Evolutionary conservation across 2,113 vertebrate genomes (phyloP).

Genomic region (Tylochromis polylepis): DNA sequence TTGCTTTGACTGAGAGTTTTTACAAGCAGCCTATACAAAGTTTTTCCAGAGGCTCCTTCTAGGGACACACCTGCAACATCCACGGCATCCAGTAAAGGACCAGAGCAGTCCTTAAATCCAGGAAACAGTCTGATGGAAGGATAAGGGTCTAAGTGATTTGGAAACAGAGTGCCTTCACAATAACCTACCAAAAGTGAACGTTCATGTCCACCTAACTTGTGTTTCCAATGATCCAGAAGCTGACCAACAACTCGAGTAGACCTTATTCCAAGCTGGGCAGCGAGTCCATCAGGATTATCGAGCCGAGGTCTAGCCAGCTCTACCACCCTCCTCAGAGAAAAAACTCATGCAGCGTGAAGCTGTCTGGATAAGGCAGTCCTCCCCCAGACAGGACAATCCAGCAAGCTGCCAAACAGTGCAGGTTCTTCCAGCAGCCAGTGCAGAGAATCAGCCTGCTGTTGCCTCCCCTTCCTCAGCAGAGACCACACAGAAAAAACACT

Average conservation of each 20-base stretch:
- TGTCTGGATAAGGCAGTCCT: background rate
- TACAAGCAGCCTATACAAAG: too few species aligned
- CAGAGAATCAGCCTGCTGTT: background rate
- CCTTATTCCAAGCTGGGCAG: too few species aligned
- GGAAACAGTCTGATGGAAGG: too few species aligned
- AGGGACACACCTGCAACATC: too few species aligned
- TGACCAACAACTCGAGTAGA: rapidly evolving
- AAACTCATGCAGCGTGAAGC: rapidly evolving
- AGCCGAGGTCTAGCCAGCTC: background rate
- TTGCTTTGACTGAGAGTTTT: too few species aligned
- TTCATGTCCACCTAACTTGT: too few species aligned
- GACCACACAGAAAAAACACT: rapidly evolving
- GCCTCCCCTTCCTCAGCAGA: background rate
- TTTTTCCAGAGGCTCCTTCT: too few species aligned
- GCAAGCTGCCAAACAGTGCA: rapidly evolving
- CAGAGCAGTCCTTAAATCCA: too few species aligned
- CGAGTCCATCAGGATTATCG: rapidly evolving
- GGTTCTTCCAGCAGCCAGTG: rapidly evolving
- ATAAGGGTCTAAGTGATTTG: too few species aligned
- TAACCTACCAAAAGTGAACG: too few species aligned
- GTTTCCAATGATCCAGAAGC: rapidly evolving
- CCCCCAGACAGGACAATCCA: background rate
- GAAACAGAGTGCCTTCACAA: too few species aligned
- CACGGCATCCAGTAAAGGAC: too few species aligned
- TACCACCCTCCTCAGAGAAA: background rate